These are phyloP conservation scores for Cyprinodon brontotheroides DNA, from an alignment of 2,113 vertebrate species.

Conservation along the genomic window DNA sequence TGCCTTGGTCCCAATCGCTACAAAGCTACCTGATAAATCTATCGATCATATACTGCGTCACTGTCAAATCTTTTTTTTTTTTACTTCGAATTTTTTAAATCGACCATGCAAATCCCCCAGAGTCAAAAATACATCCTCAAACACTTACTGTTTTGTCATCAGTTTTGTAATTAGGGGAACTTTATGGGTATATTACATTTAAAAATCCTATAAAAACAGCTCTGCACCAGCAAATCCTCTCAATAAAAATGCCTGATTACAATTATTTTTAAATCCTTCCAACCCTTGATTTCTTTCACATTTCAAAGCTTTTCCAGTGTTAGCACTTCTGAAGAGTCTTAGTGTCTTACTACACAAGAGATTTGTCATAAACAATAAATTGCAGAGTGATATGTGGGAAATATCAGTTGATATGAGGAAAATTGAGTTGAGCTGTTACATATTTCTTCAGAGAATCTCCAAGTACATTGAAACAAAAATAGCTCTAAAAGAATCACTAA, in stretches of 20 bases:
- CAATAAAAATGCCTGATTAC: not conserved
- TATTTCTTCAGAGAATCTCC: conserved; percentile 20
- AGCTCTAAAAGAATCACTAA: conserved; percentile 38
- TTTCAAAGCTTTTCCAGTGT: not conserved
- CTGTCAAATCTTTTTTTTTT: not conserved
- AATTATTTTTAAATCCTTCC: not conserved
- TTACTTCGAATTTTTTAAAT: not conserved
- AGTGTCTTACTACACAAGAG: not conserved
- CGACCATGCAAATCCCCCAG: not conserved
- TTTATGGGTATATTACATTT: not conserved
- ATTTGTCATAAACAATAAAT: not conserved
- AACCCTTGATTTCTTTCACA: not conserved
- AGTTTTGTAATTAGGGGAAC: not conserved
- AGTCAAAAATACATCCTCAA: not conserved
- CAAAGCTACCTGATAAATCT: not conserved
- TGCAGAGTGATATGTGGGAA: not conserved
- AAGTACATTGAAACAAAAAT: conserved; percentile 27
- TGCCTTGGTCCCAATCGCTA: not conserved
- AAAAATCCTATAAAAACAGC: not conserved
- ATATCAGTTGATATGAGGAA: not conserved
- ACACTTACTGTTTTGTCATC: not conserved
- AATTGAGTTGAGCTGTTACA: not conserved
- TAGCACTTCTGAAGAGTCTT: not conserved
- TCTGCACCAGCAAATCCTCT: too few species aligned
- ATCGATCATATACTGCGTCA: not conserved